A percentile compares a stretch with the other conserved stretches of the same genome.
Conservation (phyloP, 2,888 invertebrate genomes). For the Trimorus sp. region DNA sequence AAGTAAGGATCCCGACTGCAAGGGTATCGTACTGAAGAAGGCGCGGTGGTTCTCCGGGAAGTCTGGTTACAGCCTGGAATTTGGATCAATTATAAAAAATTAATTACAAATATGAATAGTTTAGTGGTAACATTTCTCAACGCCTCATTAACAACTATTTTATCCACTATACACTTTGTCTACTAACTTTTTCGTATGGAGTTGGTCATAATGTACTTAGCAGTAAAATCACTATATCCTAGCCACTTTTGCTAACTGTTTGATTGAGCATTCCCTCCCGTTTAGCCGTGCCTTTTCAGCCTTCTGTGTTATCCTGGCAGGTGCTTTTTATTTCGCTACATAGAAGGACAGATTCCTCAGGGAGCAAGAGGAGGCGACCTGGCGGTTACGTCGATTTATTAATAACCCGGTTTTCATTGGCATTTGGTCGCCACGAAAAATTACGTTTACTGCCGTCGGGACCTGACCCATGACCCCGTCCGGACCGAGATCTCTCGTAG, state of each 20-base stretch:
- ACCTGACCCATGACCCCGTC: constrained; percentile 71
- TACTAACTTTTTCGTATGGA: no score
- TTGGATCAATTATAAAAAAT: no score
- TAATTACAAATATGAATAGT: no score
- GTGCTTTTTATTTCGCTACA: constrained; percentile 30
- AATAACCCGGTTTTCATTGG: constrained; percentile 77
- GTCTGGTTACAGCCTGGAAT: background rate
- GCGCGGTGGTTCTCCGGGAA: background rate
- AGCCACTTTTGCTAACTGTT: no score
- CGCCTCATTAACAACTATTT: no score
- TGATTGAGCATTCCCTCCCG: background rate
- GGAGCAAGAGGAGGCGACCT: constrained; percentile 31
- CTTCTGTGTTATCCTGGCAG: constrained; percentile 25
- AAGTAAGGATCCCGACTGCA: constrained; percentile 11
- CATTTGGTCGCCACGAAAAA: constrained; percentile 71
- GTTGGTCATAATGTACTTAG: no score
- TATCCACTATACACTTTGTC: no score
- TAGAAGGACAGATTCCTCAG: constrained; percentile 37
- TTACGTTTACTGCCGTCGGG: constrained; percentile 70
- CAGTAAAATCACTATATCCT: no score
- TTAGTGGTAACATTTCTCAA: no score
- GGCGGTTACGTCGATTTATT: constrained; percentile 74
- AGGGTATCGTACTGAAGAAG: constrained; percentile 20
- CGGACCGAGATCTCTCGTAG: constrained; percentile 71
- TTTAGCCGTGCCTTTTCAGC: constrained; percentile 6